Percentiles rank a stretch among this genome's conserved stretches.
Evolutionary conservation across 2,797 vertebrate genomes (phyloP).

Genomic region (Urocyon cinereoargenteus): DNA sequence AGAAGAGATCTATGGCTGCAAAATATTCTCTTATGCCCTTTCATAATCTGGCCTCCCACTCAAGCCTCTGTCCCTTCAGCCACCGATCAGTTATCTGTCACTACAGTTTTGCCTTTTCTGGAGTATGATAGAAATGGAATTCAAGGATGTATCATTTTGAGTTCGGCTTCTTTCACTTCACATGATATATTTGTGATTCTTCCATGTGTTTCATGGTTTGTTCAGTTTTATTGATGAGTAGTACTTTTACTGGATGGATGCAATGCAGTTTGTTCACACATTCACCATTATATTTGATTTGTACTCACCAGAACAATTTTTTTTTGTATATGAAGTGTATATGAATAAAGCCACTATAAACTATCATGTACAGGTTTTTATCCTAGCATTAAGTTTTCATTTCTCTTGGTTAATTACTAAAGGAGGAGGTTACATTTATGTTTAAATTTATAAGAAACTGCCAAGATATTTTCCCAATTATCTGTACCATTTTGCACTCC

Average conservation of each 20-base stretch:
- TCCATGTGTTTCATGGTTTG: background rate
- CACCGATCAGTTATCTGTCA: background rate
- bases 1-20: background rate
- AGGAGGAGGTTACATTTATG: background rate
- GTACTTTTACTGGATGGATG: background rate
- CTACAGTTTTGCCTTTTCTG: background rate
- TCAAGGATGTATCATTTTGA: background rate
- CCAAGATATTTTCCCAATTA: background rate
- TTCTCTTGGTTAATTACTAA: background rate
- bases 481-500: background rate
- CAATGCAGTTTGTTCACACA: background rate
- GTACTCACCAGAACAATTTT: background rate
- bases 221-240: background rate
- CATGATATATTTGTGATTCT: background rate
- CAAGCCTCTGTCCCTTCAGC: background rate
- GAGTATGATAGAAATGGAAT: background rate
- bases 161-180: background rate
- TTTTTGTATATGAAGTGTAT: background rate
- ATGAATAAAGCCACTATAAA: background rate
- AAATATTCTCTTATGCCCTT: background rate
- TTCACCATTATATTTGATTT: background rate
- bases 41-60: background rate
- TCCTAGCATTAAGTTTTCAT: background rate
- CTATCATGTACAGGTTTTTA: background rate
- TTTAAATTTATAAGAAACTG: background rate